These are phyloP conservation scores for Fissipunctia ypsillon DNA, from an alignment of 2,888 invertebrate genomes.

Conservation along the genomic window DNA sequence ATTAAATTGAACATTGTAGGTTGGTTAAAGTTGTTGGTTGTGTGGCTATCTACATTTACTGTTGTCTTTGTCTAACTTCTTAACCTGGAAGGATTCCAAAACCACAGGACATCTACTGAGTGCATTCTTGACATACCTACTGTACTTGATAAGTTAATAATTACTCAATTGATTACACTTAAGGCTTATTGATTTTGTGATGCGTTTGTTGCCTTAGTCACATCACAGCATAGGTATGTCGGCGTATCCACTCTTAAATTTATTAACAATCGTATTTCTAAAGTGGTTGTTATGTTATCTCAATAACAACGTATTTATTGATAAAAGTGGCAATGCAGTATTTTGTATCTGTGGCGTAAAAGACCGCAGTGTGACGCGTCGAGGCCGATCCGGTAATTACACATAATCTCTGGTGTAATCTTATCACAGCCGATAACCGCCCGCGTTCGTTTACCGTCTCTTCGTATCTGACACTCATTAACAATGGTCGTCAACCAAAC, in stretches of 20 bases:
- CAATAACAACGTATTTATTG: constrained; percentile 66
- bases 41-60: background rate
- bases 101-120: constrained; percentile 22
- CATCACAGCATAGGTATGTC: constrained; percentile 10
- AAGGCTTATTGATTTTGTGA: too few species aligned
- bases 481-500: constrained; percentile 83
- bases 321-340: constrained; percentile 86
- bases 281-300: constrained; percentile 56
- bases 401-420: constrained; percentile 77
- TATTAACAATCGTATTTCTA: constrained; percentile 43
- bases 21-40: background rate
- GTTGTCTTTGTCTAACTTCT: constrained; percentile 2
- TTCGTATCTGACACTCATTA: constrained; percentile 70
- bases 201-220: too few species aligned
- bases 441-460: constrained; percentile 64
- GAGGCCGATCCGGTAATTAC: constrained; percentile 78
- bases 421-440: constrained; percentile 76
- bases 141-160: background rate
- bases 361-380: constrained; percentile 88
- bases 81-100: background rate
- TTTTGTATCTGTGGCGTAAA: constrained; percentile 77
- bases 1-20: constrained; percentile 1
- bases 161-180: background rate
- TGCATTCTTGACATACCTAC: constrained; percentile 29
- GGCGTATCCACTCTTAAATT: constrained; percentile 25